These are phyloP conservation scores for Lepilemur septentrionalis DNA, from an alignment of 2,797 vertebrate species.

Conservation along the genomic window DNA sequence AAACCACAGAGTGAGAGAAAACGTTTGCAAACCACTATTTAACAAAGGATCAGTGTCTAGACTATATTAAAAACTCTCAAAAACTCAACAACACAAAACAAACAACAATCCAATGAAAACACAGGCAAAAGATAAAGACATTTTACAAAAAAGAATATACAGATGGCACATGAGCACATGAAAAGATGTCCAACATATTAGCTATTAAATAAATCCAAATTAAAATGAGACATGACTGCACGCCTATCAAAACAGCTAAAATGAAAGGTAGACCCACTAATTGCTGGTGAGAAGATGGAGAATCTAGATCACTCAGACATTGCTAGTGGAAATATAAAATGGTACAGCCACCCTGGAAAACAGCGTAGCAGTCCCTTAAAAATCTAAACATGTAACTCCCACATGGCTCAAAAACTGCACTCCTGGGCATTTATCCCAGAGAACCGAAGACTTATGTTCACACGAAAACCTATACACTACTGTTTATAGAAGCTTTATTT, in stretches of 20 bases:
- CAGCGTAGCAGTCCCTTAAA: neutral
- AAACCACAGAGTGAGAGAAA: neutral
- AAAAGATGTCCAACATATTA: neutral
- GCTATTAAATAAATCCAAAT: neutral
- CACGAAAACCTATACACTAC: neutral
- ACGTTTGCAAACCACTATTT: neutral
- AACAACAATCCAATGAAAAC: neutral
- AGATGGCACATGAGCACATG: neutral
- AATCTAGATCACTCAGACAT: fast-evolving
- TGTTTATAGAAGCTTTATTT: neutral
- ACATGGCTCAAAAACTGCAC: fast-evolving
- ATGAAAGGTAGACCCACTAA: neutral
- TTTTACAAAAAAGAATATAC: neutral
- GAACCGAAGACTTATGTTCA: neutral
- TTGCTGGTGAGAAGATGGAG: neutral
- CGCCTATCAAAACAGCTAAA: no score
- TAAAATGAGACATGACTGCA: neutral
- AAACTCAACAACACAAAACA: neutral
- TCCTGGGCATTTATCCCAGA: neutral
- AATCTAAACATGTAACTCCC: neutral
- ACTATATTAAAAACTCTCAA: neutral
- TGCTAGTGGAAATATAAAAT: fast-evolving
- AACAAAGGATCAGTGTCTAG: neutral
- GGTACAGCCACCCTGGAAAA: neutral
- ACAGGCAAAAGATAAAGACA: neutral